A percentile compares a stretch with the other conserved stretches of the same genome.
Evolutionary conservation across 35 echinoderm and acorn worm species (phyloP).

Genomic region (Acanthaster planci): DNA sequence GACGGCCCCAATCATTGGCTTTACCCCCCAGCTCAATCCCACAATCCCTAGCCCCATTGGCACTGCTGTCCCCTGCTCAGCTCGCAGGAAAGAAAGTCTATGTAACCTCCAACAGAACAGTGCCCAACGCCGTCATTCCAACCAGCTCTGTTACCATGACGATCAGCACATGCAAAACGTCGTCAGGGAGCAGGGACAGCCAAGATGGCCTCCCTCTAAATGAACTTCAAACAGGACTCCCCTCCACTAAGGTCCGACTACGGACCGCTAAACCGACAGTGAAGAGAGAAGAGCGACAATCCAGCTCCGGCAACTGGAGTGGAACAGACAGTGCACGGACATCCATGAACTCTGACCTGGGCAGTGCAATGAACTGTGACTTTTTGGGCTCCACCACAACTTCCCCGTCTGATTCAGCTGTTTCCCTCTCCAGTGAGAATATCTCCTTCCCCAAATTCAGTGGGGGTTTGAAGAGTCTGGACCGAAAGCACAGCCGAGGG

Average conservation of each 20-base stretch:
- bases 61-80: background rate
- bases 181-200: background rate
- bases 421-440: slow-evolving; percentile 81
- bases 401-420: slow-evolving; percentile 94
- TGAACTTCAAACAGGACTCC: slow-evolving; percentile 7
- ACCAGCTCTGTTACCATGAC: slow-evolving; percentile 26
- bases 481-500: slow-evolving; percentile 23
- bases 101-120: background rate
- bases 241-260: slow-evolving; percentile 48
- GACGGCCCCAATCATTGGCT: slow-evolving; percentile 31
- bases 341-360: slow-evolving; percentile 85
- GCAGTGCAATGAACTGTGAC: slow-evolving; percentile 34
- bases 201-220: background rate
- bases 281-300: slow-evolving; percentile 83
- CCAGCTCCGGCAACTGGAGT: slow-evolving; percentile 97
- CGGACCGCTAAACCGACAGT: slow-evolving; percentile 58
- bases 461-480: slow-evolving; percentile 24
- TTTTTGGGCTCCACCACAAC: slow-evolving; percentile 15
- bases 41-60: slow-evolving; percentile 2
- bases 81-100: slow-evolving; percentile 1
- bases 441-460: background rate
- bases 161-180: slow-evolving; percentile 30
- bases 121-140: slow-evolving; percentile 56
- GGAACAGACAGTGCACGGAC: slow-evolving; percentile 57
- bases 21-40: background rate